Conservation (phyloP, 2,797 vertebrate genomes). For the Gallinago stenura region DNA sequence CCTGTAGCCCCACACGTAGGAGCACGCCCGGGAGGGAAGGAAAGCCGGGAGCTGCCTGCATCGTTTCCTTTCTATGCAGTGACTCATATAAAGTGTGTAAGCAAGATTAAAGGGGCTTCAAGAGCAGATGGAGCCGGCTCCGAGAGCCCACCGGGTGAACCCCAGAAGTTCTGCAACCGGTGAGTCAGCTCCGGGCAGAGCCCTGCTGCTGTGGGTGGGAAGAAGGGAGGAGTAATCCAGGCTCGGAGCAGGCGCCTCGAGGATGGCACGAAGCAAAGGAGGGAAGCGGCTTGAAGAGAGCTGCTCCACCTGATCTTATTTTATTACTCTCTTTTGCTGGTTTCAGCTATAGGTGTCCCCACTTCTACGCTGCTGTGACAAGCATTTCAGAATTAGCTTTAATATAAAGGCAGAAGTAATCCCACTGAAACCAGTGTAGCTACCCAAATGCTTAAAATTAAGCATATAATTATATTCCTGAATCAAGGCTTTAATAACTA, state of each 20-base stretch:
- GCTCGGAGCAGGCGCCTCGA: fast-evolving
- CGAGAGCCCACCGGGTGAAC: fast-evolving
- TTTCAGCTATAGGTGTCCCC: background rate
- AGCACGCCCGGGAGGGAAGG: background rate
- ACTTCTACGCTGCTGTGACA: background rate
- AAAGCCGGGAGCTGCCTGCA: background rate
- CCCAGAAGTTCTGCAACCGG: fast-evolving
- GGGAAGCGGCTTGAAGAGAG: background rate
- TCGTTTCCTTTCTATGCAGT: background rate
- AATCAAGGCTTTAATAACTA: background rate
- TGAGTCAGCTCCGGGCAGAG: background rate
- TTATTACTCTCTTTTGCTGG: background rate
- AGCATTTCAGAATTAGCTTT: background rate
- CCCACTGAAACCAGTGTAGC: background rate
- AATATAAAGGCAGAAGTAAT: background rate
- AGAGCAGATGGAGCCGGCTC: background rate
- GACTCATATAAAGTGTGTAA: background rate
- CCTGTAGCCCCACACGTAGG: fast-evolving
- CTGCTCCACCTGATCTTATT: background rate
- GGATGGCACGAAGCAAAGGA: background rate
- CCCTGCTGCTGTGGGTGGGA: background rate
- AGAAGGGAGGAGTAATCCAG: background rate
- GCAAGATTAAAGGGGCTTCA: background rate
- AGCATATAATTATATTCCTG: background rate
- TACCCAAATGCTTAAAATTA: background rate